Evolutionary conservation across 92 coral and sea anemone genomes (phyloP).

Genomic region (Palythoa heliodiscus): DNA sequence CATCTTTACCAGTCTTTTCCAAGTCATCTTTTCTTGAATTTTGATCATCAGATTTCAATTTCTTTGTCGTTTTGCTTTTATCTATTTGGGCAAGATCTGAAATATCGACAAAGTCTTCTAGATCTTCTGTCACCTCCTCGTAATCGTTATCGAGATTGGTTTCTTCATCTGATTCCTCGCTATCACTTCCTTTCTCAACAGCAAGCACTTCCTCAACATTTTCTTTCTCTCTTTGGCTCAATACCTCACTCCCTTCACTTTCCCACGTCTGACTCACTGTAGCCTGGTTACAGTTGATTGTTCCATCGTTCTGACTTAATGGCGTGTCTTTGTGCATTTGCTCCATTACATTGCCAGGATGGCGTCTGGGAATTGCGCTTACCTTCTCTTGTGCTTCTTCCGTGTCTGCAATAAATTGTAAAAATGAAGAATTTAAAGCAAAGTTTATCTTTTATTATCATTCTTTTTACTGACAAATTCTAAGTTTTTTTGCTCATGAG

Average conservation of each 20-base stretch:
- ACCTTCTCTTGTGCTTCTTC: not conserved
- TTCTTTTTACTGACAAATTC: too few relatives aligned
- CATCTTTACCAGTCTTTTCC: not conserved
- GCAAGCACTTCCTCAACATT: not conserved
- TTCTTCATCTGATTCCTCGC: not conserved
- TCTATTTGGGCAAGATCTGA: constrained; percentile 7
- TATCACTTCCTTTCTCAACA: not conserved
- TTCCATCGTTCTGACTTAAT: not conserved
- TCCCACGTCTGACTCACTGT: not conserved
- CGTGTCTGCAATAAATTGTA: not conserved
- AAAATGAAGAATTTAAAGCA: not conserved
- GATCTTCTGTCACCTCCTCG: constrained; percentile 6
- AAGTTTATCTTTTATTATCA: not conserved
- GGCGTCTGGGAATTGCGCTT: not conserved
- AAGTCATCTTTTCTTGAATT: not conserved
- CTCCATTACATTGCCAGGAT: not conserved
- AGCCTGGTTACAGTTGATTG: not conserved
- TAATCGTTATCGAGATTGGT: constrained; percentile 12
- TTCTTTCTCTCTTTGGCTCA: not conserved
- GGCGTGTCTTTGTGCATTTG: not conserved
- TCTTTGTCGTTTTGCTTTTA: constrained; percentile 4
- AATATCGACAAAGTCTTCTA: not conserved
- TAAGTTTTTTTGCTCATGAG: too few relatives aligned
- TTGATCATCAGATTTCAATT: not conserved
- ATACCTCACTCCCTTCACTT: not conserved